These are phyloP conservation scores for Petrocephalus schoutedeni DNA, from an alignment of 2,797 vertebrate species.

Conservation along the genomic window DNA sequence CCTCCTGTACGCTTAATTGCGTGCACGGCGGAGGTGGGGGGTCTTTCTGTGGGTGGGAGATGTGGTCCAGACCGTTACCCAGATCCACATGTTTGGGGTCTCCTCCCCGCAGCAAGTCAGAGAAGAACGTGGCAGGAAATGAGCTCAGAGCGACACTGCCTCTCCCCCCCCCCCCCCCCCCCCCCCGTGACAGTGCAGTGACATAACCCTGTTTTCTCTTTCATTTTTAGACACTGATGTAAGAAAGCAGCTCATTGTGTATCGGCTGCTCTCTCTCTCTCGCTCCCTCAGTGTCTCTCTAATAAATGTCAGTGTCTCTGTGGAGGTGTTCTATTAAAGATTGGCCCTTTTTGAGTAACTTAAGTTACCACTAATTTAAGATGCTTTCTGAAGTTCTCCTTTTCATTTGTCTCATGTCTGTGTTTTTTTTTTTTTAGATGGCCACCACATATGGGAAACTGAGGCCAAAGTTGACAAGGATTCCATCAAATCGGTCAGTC, in stretches of 20 bases:
- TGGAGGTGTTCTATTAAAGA: not conserved
- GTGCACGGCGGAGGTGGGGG: not conserved
- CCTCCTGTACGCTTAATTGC: not conserved
- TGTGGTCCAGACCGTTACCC: not conserved
- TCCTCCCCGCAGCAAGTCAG: not conserved
- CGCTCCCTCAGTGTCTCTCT: not conserved
- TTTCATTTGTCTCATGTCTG: not conserved
- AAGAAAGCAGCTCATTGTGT: not conserved
- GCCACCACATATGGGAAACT: constrained; percentile 95
- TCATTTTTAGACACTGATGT: not conserved
- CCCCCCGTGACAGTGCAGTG: not conserved
- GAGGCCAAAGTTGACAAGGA: constrained; percentile 94
- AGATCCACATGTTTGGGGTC: not conserved
- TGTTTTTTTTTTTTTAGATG: constrained; percentile 68
- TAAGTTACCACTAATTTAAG: not conserved
- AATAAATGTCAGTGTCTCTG: not conserved
- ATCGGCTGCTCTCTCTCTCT: not conserved
- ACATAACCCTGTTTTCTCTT: not conserved
- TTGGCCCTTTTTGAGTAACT: not conserved
- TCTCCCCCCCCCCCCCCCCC: too few species aligned
- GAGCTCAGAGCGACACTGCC: not conserved
- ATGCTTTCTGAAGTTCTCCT: not conserved
- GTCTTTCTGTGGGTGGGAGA: not conserved
- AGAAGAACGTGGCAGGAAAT: constrained; percentile 17
- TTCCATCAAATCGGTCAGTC: constrained; percentile 88